Evolutionary conservation across 2,797 vertebrate species (phyloP), one percentile per base, ranked within the genome.

Genomic region (Sardinella longiceps): DNA sequence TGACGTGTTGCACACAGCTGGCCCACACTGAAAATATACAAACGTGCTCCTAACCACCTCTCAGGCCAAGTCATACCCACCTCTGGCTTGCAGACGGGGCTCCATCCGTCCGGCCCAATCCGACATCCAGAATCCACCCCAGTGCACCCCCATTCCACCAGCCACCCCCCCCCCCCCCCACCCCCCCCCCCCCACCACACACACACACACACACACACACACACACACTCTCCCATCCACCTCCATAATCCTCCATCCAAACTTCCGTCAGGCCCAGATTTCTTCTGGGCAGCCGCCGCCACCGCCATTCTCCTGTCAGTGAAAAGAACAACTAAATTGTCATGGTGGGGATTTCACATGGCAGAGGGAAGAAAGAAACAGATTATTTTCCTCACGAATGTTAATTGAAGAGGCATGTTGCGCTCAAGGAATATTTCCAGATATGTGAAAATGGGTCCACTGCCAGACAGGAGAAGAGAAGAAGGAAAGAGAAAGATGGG

Each of bases 1-100:
- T 37, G 20, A 77, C 80, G 81, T 89, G 86, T 86, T 88, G 84
- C 88, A 88, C 84, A 83, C 87, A 86, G 89, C 85, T 88, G 86
- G 80, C 20, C 46, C 82, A 84, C 89, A 93, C 87, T 91, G 88
- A 93, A 94, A 94, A 93, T 93, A 94, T 92, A 94, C 92, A 92
- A 90, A 90, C 82, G 80, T 82, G 85, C 87, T 82, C 85, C 63
- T 84, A 87, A 48, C 74, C 12, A 43, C 74, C 12, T 84, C 87
- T 89, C 77, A 84, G 83, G 84, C 85, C 85, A 60, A 60, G n/a
- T 60, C n/a, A 74, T 74, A 43, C 70, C 15, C 70, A 77, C 70
- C 70, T 77, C 70, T 77, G 70, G 37, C 20, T 77, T 14, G 18
- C 33, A 77, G 70, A 7, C 70, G 2, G 23, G 37, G 70, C 70